phyloP scores from a whole-genome alignment of 2,113 vertebrate species.

The Oreochromis spilurus region DNA sequence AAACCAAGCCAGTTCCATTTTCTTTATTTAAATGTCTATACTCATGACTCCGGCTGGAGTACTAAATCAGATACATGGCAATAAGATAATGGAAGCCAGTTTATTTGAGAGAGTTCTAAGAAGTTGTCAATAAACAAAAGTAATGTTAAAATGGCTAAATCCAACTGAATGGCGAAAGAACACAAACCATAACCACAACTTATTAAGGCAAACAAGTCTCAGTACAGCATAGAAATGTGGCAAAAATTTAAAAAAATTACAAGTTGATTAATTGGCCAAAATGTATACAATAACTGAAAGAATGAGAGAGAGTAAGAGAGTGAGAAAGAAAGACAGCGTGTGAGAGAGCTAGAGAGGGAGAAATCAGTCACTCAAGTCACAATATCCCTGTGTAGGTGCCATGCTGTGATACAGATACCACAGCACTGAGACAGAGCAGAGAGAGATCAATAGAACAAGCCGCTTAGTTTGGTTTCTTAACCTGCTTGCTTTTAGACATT shows the following conservation, averaged over 20 bases:
- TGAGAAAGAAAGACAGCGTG: background rate
- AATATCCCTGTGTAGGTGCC: background rate
- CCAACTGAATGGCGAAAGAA: accelerated
- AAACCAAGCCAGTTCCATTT: accelerated
- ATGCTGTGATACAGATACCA: background rate
- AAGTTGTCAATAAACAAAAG: background rate
- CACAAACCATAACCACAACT: background rate
- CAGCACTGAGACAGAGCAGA: background rate
- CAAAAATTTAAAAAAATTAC: too few species aligned
- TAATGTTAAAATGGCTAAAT: background rate
- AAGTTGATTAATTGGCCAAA: background rate
- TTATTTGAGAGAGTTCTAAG: background rate
- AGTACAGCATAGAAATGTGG: background rate
- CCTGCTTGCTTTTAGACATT: background rate
- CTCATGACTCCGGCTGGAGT: background rate
- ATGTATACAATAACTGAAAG: background rate
- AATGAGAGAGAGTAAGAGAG: background rate
- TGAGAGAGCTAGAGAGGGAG: background rate
- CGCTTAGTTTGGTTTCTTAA: background rate
- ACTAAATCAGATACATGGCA: background rate
- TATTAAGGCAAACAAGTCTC: background rate
- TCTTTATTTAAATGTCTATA: background rate
- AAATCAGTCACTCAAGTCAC: background rate
- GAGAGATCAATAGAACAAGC: background rate
- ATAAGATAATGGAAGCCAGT: background rate